Percentiles rank a stretch among this genome's conserved stretches.
phyloP scores from a whole-genome alignment of 2,888 invertebrate species.

The Limnephilus rhombicus region DNA sequence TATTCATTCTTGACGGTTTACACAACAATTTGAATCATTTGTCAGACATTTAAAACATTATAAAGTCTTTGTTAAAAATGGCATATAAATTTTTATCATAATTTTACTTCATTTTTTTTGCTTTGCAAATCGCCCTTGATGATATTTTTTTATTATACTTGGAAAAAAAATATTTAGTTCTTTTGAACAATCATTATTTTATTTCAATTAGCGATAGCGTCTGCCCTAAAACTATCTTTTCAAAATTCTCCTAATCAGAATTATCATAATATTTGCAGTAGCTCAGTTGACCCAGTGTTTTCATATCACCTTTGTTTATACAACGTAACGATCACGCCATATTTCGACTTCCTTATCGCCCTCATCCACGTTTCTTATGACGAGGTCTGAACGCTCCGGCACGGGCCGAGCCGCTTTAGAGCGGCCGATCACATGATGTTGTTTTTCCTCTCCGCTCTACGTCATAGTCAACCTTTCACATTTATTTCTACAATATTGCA shows the following conservation, averaged over 20 bases:
- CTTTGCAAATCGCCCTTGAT: neutral
- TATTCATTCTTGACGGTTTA: neutral
- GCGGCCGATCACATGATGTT: slow-evolving; percentile 25
- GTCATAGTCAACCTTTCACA: slow-evolving; percentile 27
- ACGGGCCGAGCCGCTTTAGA: neutral
- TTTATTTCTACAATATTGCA: neutral
- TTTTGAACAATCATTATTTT: too few species aligned
- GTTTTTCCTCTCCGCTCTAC: slow-evolving; percentile 10
- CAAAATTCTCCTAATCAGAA: neutral
- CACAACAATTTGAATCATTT: neutral
- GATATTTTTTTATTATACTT: neutral
- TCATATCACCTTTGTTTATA: neutral
- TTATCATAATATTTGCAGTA: neutral
- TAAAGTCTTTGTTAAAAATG: too few species aligned
- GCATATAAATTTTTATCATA: neutral
- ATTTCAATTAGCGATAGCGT: neutral
- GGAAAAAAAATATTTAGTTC: too few species aligned
- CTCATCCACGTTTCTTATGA: neutral
- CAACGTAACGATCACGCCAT: neutral
- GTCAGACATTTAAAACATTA: too few species aligned
- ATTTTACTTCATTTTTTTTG: neutral
- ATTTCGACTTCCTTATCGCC: neutral
- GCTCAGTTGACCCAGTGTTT: neutral
- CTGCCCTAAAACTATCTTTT: neutral
- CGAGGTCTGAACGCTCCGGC: neutral